These are phyloP conservation scores for Thymelicus sylvestris DNA, from an alignment of 2,888 invertebrate genomes.

Conservation along the genomic window DNA sequence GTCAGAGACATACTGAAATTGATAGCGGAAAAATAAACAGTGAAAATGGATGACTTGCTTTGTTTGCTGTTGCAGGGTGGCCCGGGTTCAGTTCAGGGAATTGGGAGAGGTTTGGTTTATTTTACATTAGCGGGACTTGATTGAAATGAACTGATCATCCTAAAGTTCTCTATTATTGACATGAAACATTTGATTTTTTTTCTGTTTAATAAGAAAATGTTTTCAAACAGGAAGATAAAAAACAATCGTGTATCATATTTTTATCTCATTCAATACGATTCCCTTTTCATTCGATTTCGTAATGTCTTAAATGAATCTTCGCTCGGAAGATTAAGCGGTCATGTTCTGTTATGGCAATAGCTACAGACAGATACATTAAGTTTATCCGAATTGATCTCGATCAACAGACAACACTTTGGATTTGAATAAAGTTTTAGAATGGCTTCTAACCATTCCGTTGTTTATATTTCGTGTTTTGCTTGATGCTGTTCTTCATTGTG, in stretches of 20 bases:
- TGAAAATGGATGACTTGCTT: slow-evolving; percentile 32
- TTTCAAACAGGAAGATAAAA: not conserved
- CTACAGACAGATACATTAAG: slow-evolving; percentile 13
- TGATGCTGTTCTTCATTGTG: not conserved
- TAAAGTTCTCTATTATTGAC: not conserved
- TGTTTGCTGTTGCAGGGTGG: slow-evolving; percentile 15
- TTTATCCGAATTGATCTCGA: slow-evolving; percentile 28
- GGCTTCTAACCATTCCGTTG: slow-evolving; percentile 1
- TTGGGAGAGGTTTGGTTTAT: slow-evolving; percentile 21
- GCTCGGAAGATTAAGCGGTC: slow-evolving; percentile 26
- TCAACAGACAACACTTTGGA: slow-evolving; percentile 18
- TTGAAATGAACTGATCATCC: not conserved
- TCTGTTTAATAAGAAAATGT: too few relatives aligned
- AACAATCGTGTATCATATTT: not conserved
- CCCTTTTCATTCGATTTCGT: slow-evolving; percentile 13
- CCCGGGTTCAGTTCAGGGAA: slow-evolving; percentile 13
- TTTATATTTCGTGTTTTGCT: not conserved
- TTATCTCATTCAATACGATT: not conserved
- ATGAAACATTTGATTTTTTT: too few relatives aligned
- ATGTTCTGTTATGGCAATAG: slow-evolving; percentile 32
- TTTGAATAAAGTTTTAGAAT: slow-evolving; percentile 21
- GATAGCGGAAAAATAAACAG: slow-evolving; percentile 37
- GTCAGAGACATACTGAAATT: slow-evolving; percentile 45
- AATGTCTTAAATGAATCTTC: slow-evolving; percentile 25
- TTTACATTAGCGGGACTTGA: slow-evolving; percentile 29